Base-by-base conservation (phyloP, 2,888 invertebrate species). In the Acronicta alni region DNA sequence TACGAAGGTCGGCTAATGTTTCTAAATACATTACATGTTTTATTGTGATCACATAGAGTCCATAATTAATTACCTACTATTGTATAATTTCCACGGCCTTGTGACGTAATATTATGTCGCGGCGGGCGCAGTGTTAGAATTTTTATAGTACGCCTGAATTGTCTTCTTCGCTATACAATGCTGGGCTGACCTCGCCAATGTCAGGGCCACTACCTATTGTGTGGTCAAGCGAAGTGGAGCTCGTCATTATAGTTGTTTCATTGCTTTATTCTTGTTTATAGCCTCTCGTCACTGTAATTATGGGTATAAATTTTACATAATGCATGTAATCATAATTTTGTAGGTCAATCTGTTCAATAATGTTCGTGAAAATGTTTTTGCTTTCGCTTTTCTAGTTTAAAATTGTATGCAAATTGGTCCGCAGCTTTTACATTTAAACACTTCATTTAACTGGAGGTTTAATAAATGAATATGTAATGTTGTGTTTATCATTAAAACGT, bases 171-270 rank as follows among this genome's bases (percentile, higher is more conserved):
- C 45, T 57, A 63, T 80, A 83, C 84, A 85, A 80, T 79, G 83
- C 83, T 75, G 82, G 67, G 64, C 65, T 76, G 85, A 84, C 90
- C 89, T 89, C 81, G 86, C 53, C 79, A 90, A 88, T 89, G 89
- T 89, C 90, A 90, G 78, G 90, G 88, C 66, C 84, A 59, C 54
- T 75, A 72, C 39, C 73, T 69, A 82, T 80, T 84, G 80, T 82
- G 77, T 76, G 75, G 72, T 82, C 85, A 72, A 79, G 79, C 72
- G 81, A 82, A 81, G 68, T 85, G 83, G 80, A 78, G 81, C 80
- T 64, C 77, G 72, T 72, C 81, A 72, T 67, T 79, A 79, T 77
- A 72, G 77, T 78, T 67, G 75, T 75, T 79, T 75, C 72, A 67
- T 74, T 77, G 77, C 77, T 77, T 75, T 81, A 65, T 58, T 73